Conservation (phyloP, 2,888 invertebrate genomes). For the Masnerella sp. region DNA sequence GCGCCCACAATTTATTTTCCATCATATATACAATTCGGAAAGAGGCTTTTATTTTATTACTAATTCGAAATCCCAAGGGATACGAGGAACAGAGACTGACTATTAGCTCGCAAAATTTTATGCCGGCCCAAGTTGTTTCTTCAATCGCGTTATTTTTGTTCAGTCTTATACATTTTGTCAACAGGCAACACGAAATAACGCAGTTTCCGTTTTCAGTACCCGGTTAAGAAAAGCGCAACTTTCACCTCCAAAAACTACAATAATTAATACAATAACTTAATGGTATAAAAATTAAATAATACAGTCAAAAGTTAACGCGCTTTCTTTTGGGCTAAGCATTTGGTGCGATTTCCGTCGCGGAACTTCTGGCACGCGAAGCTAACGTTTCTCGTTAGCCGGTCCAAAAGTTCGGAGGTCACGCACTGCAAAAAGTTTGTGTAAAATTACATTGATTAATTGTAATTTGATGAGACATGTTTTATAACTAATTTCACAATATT, state of each 20-base stretch:
- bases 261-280: conserved; percentile 12
- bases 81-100: conserved; percentile 77
- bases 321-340: conserved; percentile 1
- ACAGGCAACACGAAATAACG: conserved; percentile 13
- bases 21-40: conserved; percentile 57
- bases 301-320: conserved; percentile 12
- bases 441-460: conserved; percentile 10
- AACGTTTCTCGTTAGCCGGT: conserved; percentile 73
- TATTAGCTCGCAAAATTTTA: conserved; percentile 75
- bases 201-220: conserved; percentile 9
- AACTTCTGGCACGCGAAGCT: conserved; percentile 69
- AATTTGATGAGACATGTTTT: not conserved
- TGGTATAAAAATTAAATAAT: conserved; percentile 3
- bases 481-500: no score
- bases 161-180: conserved; percentile 42
- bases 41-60: conserved; percentile 53
- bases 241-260: not conserved
- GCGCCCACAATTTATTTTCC: conserved; percentile 33
- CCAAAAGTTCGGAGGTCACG: conserved; percentile 70
- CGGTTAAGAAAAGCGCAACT: not conserved
- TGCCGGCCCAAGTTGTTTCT: conserved; percentile 64
- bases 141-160: conserved; percentile 19
- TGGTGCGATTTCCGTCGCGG: conserved; percentile 62
- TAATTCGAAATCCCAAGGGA: conserved; percentile 66
- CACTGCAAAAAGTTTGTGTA: conserved; percentile 15